These are phyloP conservation scores for Oithona nana DNA, from an alignment of 2,888 invertebrate species.

Conservation along the genomic window DNA sequence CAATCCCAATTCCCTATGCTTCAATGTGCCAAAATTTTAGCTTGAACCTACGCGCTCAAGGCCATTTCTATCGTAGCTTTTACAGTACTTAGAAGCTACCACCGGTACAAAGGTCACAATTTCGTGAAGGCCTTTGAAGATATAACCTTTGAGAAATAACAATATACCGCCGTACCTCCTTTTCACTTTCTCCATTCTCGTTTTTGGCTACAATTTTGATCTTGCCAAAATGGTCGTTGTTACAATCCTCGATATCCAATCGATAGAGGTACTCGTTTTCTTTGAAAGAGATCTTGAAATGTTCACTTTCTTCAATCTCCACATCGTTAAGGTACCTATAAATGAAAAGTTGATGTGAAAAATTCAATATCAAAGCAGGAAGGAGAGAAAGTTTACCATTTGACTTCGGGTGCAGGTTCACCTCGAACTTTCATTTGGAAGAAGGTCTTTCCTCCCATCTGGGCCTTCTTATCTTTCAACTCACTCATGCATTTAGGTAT, in stretches of 20 bases:
- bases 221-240: conserved; percentile 25
- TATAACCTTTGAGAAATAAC: no score
- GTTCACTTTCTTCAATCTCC: conserved; percentile 35
- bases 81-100: no score
- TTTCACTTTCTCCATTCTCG: conserved; percentile 24
- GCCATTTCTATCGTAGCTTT: no score
- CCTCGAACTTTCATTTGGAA: conserved; percentile 58
- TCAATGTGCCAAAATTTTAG: no score
- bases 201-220: conserved; percentile 26
- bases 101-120: no score
- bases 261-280: conserved; percentile 39
- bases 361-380: neutral
- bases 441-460: conserved; percentile 45
- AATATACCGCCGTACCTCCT: conserved; percentile 20
- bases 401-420: conserved; percentile 68
- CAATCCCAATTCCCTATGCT: no score
- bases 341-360: neutral
- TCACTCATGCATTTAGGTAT: conserved; percentile 52
- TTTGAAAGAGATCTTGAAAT: conserved; percentile 42
- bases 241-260: conserved; percentile 22
- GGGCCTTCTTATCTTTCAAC: conserved; percentile 45
- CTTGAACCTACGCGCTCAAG: no score
- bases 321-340: conserved; percentile 18
- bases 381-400: conserved; percentile 40
- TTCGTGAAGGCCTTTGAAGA: no score